Base-by-base conservation (phyloP, 2,888 invertebrate genomes). In the Hylaea fasciaria region DNA sequence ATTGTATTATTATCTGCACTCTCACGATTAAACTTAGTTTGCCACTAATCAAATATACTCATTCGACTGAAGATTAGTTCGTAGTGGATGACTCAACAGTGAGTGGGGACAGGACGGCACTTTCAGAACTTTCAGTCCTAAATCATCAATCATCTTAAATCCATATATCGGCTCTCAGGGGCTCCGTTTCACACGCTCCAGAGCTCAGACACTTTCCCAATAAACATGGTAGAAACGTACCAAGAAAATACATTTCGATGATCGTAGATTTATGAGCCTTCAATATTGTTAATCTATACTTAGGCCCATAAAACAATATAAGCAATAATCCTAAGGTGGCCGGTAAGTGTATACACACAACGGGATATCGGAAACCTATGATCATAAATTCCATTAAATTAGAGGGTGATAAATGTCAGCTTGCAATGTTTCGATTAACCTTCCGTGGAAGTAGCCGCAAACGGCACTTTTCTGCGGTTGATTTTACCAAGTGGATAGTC, bases 381-480 rank as follows among this genome's bases (percentile, higher is more conserved):
- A 74, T 77, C 67, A 75, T 74, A 74, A 75, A 81, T 79, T 78
- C 69, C 46, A 71, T 79, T 76, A 78, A 79, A 78, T 78, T 76
- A 76, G 78, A 78, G 70, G 70, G 71, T 64, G 71, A 71, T 82
- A 77, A 82, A 81, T 80, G 76, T 70, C 78, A 81, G 72, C 65
- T 62, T 70, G 64, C 69, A 68, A 62, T 70, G 66, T 65, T 77
- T 74, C 73, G 69, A 74, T 76, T 80, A 76, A 78, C 78, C 78
- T 77, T 74, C 66, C 59, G 62, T 62, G 57, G 65, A 73, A 68
- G 59, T 57, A 59, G 16, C 41, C 35, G 39, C 53, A 62, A 71
- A 66, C 47, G 47, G 64, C 62, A 65, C 66, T 69, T 73, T 71
- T 73, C 61, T 71, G 62, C 67, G 61, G 52, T 68, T 68, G 69